Evolutionary conservation across 2,888 invertebrate species (phyloP).

Genomic region (Lathronympha strigana): DNA sequence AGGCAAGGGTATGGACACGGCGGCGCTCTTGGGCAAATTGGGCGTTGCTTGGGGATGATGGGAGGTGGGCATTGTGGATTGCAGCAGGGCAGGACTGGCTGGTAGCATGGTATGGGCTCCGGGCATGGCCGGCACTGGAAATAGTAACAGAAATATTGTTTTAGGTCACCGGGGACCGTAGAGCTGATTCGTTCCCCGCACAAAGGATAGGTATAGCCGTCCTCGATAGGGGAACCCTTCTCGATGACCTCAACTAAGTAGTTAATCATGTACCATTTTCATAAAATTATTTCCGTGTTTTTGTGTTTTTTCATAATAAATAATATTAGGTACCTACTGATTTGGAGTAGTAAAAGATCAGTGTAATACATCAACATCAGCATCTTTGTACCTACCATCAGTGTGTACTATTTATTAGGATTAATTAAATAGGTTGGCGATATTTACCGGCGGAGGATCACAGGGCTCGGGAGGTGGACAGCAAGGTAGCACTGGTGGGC

Average conservation of each 20-base stretch:
- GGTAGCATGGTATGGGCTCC: slow-evolving; percentile 72
- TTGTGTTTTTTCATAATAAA: no score
- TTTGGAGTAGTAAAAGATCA: no score
- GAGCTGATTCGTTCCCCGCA: no score
- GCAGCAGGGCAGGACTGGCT: slow-evolving; percentile 74
- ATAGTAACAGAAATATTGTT: no score
- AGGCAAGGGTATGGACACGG: slow-evolving; percentile 77
- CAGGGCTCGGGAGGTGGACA: slow-evolving; percentile 74
- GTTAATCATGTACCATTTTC: no score
- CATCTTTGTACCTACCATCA: no score
- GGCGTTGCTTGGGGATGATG: slow-evolving; percentile 75
- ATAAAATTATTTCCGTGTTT: no score
- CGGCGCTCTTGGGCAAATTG: slow-evolving; percentile 75
- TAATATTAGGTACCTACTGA: neutral
- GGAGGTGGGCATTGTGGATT: slow-evolving; percentile 83
- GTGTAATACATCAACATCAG: no score
- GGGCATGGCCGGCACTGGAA: slow-evolving; percentile 71
- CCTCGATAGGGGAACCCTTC: no score
- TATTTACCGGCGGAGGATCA: slow-evolving; percentile 71
- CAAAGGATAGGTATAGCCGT: no score
- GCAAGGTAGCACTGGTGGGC: slow-evolving; percentile 75
- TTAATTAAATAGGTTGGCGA: neutral
- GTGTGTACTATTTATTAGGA: neutral
- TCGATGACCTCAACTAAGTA: no score
- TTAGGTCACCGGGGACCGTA: no score